Evolutionary conservation across 2,888 invertebrate genomes (phyloP), one percentile per base, ranked within the genome.

Genomic region (Dexiosoma caninum): DNA sequence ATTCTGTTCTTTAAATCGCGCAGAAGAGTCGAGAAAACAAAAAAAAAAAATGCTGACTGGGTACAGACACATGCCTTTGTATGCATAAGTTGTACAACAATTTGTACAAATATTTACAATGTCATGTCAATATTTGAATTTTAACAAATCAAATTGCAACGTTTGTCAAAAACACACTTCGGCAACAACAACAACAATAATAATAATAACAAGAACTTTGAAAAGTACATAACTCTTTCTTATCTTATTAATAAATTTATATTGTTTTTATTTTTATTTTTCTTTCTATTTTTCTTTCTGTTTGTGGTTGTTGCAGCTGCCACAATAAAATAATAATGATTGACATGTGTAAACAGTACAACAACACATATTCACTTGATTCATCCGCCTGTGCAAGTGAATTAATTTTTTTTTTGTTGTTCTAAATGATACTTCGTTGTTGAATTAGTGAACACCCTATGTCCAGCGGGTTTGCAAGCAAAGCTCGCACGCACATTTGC

Each of bases 91-190:
- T 55, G 42, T 53, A 59, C 66, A 78, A 44, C 55, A 12, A 53
- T 53, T 51, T 30, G 53, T 62, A 49, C 67, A 51, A 69, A 75
- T 60, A 71, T 80, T 71, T 72, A 64, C 77, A 77, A 81, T 74
- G 81, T 69, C 81, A 77, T 77, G 77, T 77, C 69, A 81, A 72
- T 81, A 81, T 81, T 81, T 81, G 59, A 64, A 77, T 69, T 72
- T 67, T 23, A 60, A 77, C 81, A 81, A 81, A 81, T 81, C 81
- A 77, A 81, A 81, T 81, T 72, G 77, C 72, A 81, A 81, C 72
- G 67, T 77, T 74, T 77, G 81, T 81, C 81, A 77, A 77, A 69
- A 62, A 64, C 77, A 81, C 72, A 81, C 76, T 67, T 76, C 55
- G 71, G 55, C 71, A 66, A 62, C 70, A 70, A 67, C 30, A 57